phyloP scores from a whole-genome alignment of 2,113 vertebrate genomes.

The Rutilus rutilus region DNA sequence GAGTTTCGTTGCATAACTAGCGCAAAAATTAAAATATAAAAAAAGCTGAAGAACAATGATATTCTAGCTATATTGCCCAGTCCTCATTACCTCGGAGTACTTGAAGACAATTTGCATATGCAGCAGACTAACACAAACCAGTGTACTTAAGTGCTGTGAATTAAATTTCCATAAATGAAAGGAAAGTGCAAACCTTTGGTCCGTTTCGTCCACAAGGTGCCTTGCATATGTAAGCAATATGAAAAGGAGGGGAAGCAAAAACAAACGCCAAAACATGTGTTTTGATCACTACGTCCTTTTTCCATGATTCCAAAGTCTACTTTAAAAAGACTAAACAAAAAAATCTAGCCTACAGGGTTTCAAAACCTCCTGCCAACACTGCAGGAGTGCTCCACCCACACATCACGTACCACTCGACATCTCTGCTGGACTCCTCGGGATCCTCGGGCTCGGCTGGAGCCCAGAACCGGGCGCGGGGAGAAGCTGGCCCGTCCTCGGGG shows the following conservation, averaged over 20 bases:
- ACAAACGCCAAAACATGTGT: conserved; percentile 84
- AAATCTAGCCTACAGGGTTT: neutral
- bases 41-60: neutral
- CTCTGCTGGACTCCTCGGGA: conserved; percentile 88
- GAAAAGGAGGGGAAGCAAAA: conserved; percentile 65
- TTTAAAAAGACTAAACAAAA: neutral
- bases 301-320: conserved; percentile 72
- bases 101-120: neutral
- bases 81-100: neutral
- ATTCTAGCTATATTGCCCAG: neutral
- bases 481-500: conserved; percentile 92
- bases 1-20: neutral
- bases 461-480: conserved; percentile 93
- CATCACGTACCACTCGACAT: conserved; percentile 94
- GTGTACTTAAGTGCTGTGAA: neutral
- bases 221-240: conserved; percentile 86
- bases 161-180: neutral
- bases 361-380: conserved; percentile 92
- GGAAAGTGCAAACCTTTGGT: conserved; percentile 64
- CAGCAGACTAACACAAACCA: neutral
- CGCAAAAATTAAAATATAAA: neutral
- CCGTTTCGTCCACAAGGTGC: conserved; percentile 61
- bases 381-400: conserved; percentile 79
- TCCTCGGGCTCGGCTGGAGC: conserved; percentile 93
- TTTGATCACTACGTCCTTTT: conserved; percentile 84